phyloP scores from a whole-genome alignment of 2,888 invertebrate genomes.

The Drosophila affinis region DNA sequence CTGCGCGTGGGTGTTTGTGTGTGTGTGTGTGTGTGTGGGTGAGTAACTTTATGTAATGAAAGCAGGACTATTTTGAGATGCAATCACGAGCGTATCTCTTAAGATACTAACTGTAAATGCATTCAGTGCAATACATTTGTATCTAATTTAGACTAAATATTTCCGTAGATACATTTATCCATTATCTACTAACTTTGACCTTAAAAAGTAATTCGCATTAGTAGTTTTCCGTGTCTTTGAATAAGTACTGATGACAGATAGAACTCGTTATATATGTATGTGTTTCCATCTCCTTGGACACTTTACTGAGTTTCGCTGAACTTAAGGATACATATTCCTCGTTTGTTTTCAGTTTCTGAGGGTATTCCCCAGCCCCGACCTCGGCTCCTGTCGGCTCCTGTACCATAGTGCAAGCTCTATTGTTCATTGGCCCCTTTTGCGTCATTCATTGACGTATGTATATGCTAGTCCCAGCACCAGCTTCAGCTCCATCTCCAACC shows the following conservation, averaged over 20 bases:
- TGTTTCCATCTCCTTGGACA: background rate
- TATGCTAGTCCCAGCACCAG: background rate
- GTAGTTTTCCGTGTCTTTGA: too few relatives aligned
- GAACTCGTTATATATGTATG: too few relatives aligned
- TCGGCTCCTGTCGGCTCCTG: background rate
- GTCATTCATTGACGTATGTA: conserved; percentile 8
- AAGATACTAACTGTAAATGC: background rate
- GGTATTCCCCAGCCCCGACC: background rate
- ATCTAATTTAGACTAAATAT: too few relatives aligned
- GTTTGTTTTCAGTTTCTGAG: background rate
- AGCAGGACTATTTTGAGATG: background rate
- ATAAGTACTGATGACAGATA: too few relatives aligned
- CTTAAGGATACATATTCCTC: background rate
- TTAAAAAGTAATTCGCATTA: too few relatives aligned
- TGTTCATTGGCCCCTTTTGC: conserved; percentile 18
- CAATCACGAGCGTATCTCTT: background rate
- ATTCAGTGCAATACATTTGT: too few relatives aligned
- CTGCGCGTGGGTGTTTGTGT: background rate
- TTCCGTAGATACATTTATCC: too few relatives aligned
- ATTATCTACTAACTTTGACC: too few relatives aligned
- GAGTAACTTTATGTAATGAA: background rate
- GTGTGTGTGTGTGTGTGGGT: background rate
- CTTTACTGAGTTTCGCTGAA: background rate
- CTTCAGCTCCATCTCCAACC: too few relatives aligned
- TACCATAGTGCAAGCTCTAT: conserved; percentile 22